Conservation (phyloP, 2,113 vertebrate genomes). For the Campylomormyrus numenius region DNA sequence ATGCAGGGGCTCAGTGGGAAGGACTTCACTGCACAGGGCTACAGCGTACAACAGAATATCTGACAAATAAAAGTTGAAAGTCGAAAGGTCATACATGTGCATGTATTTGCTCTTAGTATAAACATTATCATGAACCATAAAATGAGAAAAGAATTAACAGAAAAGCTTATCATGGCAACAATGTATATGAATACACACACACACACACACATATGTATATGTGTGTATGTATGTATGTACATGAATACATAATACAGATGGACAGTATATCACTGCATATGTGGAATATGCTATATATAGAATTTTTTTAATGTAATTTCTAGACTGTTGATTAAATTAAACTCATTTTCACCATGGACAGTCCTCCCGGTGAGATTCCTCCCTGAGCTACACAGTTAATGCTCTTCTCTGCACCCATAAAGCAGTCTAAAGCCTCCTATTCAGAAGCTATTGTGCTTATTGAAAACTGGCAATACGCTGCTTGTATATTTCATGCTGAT, state of each 20-base stretch:
- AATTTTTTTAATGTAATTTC: neutral
- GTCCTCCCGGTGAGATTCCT: constrained; percentile 61
- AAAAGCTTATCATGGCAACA: neutral
- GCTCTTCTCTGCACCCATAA: neutral
- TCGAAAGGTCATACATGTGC: neutral
- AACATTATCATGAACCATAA: neutral
- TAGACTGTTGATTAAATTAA: neutral
- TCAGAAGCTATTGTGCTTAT: neutral
- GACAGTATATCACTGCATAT: neutral
- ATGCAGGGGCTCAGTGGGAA: neutral
- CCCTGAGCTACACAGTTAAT: constrained; percentile 45
- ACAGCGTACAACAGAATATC: neutral
- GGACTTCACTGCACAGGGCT: neutral
- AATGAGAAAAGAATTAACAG: neutral
- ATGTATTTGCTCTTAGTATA: neutral
- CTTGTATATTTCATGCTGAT: neutral
- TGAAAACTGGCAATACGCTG: neutral
- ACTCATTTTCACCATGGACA: constrained; percentile 58
- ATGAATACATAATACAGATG: neutral
- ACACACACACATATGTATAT: neutral
- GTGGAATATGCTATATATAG: neutral
- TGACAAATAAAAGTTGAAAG: neutral
- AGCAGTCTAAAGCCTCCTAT: constrained; percentile 39
- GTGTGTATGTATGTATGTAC: too few relatives aligned
- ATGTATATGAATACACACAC: neutral